These are phyloP conservation scores for Bergia sp. DNA, from an alignment of 92 coral and sea anemone genomes.

Conservation along the genomic window DNA sequence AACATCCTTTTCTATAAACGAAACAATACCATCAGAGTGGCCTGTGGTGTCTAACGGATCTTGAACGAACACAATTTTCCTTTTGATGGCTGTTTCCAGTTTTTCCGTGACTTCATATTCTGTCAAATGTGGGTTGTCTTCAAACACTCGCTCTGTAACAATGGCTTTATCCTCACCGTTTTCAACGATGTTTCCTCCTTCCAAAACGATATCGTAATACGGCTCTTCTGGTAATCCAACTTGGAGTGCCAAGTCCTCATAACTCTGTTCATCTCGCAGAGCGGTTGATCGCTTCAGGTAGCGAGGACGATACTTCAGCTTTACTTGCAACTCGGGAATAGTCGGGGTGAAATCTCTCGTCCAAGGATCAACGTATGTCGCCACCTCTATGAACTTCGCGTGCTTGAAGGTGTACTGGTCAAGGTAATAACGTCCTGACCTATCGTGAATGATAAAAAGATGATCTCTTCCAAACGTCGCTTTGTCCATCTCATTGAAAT, in stretches of 20 bases:
- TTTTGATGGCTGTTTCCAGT: conserved; percentile 58
- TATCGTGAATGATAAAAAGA: conserved; percentile 42
- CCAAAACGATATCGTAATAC: conserved; percentile 56
- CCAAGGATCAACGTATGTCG: conserved; percentile 50
- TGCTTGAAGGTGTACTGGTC: conserved; percentile 23
- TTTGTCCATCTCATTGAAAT: conserved; percentile 46
- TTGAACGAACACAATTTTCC: conserved; percentile 62
- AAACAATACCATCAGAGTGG: conserved; percentile 77
- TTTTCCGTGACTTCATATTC: conserved; percentile 27
- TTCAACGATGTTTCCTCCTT: conserved; percentile 77
- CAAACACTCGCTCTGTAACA: conserved; percentile 53
- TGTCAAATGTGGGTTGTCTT: conserved; percentile 55
- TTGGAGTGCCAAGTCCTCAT: conserved; percentile 49
- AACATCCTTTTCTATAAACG: conserved; percentile 75
- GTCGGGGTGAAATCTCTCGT: conserved; percentile 49
- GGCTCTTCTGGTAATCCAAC: conserved; percentile 51
- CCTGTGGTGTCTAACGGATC: conserved; percentile 84
- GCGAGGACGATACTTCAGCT: conserved; percentile 65
- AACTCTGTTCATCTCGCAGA: conserved; percentile 46
- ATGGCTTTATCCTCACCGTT: conserved; percentile 70
- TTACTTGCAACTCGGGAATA: conserved; percentile 40
- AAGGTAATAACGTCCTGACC: conserved; percentile 2
- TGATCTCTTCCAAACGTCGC: conserved; percentile 37
- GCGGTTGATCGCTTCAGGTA: conserved; percentile 53
- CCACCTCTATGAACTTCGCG: conserved; percentile 26